Conservation (phyloP, 1,140 invertebrate species). For the Pygmarrhopalites habei region DNA sequence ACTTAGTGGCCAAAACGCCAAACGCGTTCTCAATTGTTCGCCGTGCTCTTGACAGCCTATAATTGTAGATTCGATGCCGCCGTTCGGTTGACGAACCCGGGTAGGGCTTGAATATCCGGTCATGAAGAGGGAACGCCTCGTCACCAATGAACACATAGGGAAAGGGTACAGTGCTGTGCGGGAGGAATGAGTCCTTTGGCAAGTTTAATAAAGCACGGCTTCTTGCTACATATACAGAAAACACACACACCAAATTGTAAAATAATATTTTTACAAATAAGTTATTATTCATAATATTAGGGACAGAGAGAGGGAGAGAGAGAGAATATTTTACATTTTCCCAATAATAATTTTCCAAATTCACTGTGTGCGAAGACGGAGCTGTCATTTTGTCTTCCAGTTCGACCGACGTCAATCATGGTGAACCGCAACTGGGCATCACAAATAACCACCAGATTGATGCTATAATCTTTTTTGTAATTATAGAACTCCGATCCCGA, state of each 20-base stretch:
- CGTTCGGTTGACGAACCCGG: constrained; percentile 34
- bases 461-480: constrained; percentile 41
- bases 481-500: constrained; percentile 41
- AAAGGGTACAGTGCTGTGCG: background rate
- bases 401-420: constrained; percentile 37
- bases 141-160: constrained; percentile 40
- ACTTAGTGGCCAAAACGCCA: constrained; percentile 47
- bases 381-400: constrained; percentile 33
- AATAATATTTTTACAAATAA: too few relatives aligned
- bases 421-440: constrained; percentile 37
- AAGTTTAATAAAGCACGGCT: background rate
- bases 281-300: constrained; percentile 18
- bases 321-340: too few relatives aligned
- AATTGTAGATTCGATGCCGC: constrained; percentile 9
- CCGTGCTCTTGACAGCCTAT: constrained; percentile 40
- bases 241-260: too few relatives aligned
- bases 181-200: background rate
- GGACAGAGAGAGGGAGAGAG: too few relatives aligned
- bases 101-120: constrained; percentile 43
- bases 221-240: too few relatives aligned
- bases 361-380: constrained; percentile 26
- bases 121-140: constrained; percentile 38
- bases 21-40: constrained; percentile 50
- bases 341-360: constrained; percentile 23
- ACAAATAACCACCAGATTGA: constrained; percentile 13